Conservation (phyloP, 2,888 invertebrate genomes). For the Thecocarcelia acutangulata region DNA sequence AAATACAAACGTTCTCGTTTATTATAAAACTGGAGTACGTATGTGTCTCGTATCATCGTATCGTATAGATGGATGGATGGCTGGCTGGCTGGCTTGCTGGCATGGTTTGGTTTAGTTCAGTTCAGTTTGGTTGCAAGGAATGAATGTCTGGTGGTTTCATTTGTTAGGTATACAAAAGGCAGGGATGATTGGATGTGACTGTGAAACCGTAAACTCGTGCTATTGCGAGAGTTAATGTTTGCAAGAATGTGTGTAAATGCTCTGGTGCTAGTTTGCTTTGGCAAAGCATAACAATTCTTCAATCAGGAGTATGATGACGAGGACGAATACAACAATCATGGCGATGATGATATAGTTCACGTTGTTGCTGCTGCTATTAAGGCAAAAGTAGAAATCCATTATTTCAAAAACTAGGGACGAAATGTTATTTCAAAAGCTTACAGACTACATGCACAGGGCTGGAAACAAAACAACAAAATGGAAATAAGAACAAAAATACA, state of each 20-base stretch:
- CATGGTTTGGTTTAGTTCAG: slow-evolving; percentile 55
- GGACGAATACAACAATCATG: slow-evolving; percentile 49
- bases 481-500: slow-evolving; percentile 7
- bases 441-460: slow-evolving; percentile 39
- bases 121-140: slow-evolving; percentile 45
- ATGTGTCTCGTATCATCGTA: slow-evolving; percentile 57
- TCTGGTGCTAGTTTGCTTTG: slow-evolving; percentile 60
- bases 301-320: slow-evolving; percentile 58
- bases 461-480: slow-evolving; percentile 42
- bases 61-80: slow-evolving; percentile 58
- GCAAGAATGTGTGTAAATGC: slow-evolving; percentile 24
- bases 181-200: slow-evolving; percentile 66
- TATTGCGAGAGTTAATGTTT: slow-evolving; percentile 16
- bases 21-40: slow-evolving; percentile 58
- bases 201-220: slow-evolving; percentile 53
- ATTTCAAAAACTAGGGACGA: slow-evolving; percentile 51
- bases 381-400: slow-evolving; percentile 48
- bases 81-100: slow-evolving; percentile 55
- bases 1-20: slow-evolving; percentile 60
- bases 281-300: slow-evolving; percentile 52
- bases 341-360: slow-evolving; percentile 56
- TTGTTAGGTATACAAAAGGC: slow-evolving; percentile 58
- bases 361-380: slow-evolving; percentile 38
- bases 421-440: slow-evolving; percentile 55
- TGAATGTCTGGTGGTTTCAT: slow-evolving; percentile 58